phyloP scores from a whole-genome alignment of 1,140 invertebrate genomes.

The Rhizoglyphus robini region DNA sequence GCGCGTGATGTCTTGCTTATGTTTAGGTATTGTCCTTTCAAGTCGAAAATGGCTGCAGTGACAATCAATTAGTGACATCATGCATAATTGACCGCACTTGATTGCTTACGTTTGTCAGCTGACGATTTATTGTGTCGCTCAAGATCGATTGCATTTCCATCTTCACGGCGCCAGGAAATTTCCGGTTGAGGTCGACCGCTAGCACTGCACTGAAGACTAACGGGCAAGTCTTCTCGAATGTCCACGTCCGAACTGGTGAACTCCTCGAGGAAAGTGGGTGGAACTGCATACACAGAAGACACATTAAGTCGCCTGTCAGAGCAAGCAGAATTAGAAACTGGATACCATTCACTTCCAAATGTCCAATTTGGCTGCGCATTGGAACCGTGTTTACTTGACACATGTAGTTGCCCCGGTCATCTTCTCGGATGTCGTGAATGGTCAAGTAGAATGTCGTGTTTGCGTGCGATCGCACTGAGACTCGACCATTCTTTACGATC shows the following conservation, averaged over 20 bases:
- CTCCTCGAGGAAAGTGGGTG: constrained; percentile 26
- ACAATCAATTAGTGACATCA: background rate
- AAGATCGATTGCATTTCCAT: constrained; percentile 28
- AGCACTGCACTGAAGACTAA: constrained; percentile 34
- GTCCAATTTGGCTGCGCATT: constrained; percentile 17
- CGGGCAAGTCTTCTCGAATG: constrained; percentile 26
- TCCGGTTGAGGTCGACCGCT: constrained; percentile 36
- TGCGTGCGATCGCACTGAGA: constrained; percentile 14
- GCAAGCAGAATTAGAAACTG: background rate
- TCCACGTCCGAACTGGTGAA: constrained; percentile 27
- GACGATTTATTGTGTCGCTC: background rate
- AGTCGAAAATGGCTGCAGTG: constrained; percentile 27
- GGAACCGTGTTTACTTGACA: constrained; percentile 67
- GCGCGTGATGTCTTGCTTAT: constrained; percentile 66
- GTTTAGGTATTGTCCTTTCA: constrained; percentile 64
- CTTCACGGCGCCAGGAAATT: constrained; percentile 36
- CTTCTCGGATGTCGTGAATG: constrained; percentile 12
- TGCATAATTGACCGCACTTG: too few species aligned
- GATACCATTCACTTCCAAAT: constrained; percentile 15
- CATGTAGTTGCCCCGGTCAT: constrained; percentile 57
- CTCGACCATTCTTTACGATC: constrained; percentile 68
- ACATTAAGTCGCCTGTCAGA: too few species aligned
- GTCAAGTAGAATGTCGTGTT: constrained; percentile 15
- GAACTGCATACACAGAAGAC: constrained; percentile 20
- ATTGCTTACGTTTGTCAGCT: too few species aligned